Evolutionary conservation across 2,113 vertebrate genomes (phyloP), one percentile per base, ranked within the genome.

Genomic region (Dasyprocta punctata): DNA sequence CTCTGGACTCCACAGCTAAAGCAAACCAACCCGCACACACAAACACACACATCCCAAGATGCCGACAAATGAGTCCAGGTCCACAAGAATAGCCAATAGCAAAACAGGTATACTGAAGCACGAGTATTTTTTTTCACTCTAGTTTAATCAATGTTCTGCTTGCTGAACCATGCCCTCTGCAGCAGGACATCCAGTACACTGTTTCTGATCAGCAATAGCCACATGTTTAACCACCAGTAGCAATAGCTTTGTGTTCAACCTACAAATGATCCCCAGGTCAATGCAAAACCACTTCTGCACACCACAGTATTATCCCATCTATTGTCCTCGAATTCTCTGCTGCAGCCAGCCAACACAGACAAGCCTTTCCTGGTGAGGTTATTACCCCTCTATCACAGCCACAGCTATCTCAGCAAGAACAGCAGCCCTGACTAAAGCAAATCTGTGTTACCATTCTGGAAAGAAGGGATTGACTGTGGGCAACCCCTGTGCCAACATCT

Each of bases 371-470:
- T 80, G 87, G 92, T 89, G 90, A 58, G 60, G 89, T 95, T 95
- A 90, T 88, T 90, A 88, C 60, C 54, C 93, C 91, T 85, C 69
- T 91, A 47, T 92, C 82, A 41, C 56, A 75, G 73, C 67, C 89
- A 77, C 52, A 84, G 84, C 67, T 92, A 38, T 63, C 80, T 44
- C 44, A 78, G 47, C 52, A 69, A 97, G 87, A 97, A 97, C 60
- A 97, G 81, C 86, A 96, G 38, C 33, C 69, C 95, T 97, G 94
- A 96, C 90, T 82, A 96, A 97, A 92, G 95, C 95, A 96, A 97
- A 94, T 94, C 52, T 60, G 8, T 3, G 71, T 30, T 85, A 58
- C 89, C 54, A 49, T 90, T 95, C 93, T 97, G 96, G 93, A 98
- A 98, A 97, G 65, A 86, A 80, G 49, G 16, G 22, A 13, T 88